Evolutionary conservation across 1,140 invertebrate genomes (phyloP).

Genomic region (Aphelenchoides besseyi): DNA sequence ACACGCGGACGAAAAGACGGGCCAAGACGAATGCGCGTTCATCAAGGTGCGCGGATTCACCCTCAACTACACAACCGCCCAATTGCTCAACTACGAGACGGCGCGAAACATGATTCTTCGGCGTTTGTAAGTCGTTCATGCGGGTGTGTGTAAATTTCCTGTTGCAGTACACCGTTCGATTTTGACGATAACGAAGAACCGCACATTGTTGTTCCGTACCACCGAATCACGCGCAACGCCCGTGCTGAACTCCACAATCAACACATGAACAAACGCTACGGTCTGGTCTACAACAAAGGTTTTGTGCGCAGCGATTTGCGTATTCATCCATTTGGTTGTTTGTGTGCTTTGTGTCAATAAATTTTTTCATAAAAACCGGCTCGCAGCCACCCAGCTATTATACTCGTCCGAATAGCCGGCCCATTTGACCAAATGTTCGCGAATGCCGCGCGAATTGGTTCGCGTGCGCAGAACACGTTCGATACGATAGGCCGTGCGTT

Average conservation of each 20-base stretch:
- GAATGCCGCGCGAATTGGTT: not conserved
- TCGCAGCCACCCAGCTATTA: not conserved
- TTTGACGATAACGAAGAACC: not conserved
- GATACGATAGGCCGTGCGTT: too few species aligned
- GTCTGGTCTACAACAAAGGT: not conserved
- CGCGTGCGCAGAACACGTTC: too few species aligned
- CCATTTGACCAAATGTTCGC: not conserved
- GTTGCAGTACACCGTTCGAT: not conserved
- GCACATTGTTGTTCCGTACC: not conserved
- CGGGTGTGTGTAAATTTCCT: not conserved
- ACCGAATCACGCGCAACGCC: not conserved
- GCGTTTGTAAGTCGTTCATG: not conserved
- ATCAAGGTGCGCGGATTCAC: conserved; percentile 26
- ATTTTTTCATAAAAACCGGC: not conserved
- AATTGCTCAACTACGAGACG: conserved; percentile 20
- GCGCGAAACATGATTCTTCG: conserved; percentile 16
- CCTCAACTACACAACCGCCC: conserved; percentile 14
- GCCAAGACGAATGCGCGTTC: conserved; percentile 14
- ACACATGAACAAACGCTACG: not conserved
- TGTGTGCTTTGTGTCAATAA: not conserved
- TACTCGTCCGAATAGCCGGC: not conserved
- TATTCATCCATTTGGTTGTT: not conserved
- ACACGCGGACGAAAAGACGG: conserved; percentile 21
- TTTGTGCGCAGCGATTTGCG: not conserved
- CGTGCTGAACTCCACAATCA: not conserved